A percentile compares a stretch with the other conserved stretches of the same genome.
Conservation (phyloP, 1,140 invertebrate species). For the Spodoptera litura region DNA sequence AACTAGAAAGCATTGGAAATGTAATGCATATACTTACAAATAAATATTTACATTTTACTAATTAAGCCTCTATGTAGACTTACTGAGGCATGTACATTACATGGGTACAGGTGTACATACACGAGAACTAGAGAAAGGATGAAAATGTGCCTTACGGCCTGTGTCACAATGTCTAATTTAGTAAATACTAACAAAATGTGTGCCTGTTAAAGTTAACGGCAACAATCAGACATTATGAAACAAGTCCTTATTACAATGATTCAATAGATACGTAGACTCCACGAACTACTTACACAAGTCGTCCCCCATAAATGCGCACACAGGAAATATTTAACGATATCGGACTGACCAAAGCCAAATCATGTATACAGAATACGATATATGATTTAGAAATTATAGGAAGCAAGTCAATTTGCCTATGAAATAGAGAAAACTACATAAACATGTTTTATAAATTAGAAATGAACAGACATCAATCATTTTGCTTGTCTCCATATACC, state of each 20-base stretch:
- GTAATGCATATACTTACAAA: constrained; percentile 53
- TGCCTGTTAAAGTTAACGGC: no score
- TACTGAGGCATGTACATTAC: constrained; percentile 19
- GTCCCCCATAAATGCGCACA: constrained; percentile 37
- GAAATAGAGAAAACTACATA: background rate
- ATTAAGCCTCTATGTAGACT: constrained; percentile 20
- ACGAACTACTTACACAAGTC: background rate
- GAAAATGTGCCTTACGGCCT: background rate
- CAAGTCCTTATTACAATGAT: constrained; percentile 1
- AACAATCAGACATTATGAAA: no score
- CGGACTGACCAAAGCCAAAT: constrained; percentile 22
- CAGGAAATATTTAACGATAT: background rate
- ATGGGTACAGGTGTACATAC: constrained; percentile 3
- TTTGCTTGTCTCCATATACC: no score
- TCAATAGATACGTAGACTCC: background rate
- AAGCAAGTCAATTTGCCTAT: no score
- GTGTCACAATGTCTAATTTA: background rate
- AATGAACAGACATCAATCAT: background rate
- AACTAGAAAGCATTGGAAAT: constrained; percentile 69
- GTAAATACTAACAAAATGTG: no score
- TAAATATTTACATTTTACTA: constrained; percentile 51
- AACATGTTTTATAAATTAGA: background rate
- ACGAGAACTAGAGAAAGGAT: background rate
- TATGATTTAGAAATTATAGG: no score
- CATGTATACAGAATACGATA: no score